A percentile compares a stretch with the other conserved stretches of the same genome.
These are phyloP conservation scores for Acleris holmiana DNA, from an alignment of 2,888 invertebrate species.

Conservation along the genomic window DNA sequence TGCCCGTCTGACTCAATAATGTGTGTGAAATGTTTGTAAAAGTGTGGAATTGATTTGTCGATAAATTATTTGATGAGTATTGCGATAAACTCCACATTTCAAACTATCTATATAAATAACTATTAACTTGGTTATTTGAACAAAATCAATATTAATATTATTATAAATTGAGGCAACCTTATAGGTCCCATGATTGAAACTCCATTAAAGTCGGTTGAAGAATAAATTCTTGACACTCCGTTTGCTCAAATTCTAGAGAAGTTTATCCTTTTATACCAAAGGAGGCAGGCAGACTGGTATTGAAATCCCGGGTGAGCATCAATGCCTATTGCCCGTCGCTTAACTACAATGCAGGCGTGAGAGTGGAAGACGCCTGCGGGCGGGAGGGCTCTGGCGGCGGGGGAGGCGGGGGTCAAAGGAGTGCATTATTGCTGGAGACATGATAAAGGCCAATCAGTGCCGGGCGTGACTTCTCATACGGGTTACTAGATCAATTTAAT, in stretches of 20 bases:
- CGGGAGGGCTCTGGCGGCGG: conserved; percentile 43
- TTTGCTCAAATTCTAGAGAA: conserved; percentile 60
- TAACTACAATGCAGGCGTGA: conserved; percentile 60
- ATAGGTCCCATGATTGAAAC: conserved; percentile 8
- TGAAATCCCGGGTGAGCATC: conserved; percentile 79
- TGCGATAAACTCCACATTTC: too few relatives aligned
- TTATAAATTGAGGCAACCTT: too few relatives aligned
- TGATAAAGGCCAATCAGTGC: conserved; percentile 43
- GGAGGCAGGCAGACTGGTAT: conserved; percentile 74
- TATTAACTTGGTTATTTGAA: too few relatives aligned
- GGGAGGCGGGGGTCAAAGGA: conserved; percentile 58
- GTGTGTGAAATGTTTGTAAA: background rate
- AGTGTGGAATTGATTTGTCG: background rate
- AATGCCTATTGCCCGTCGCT: conserved; percentile 82
- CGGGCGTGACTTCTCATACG: conserved; percentile 32
- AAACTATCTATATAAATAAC: too few relatives aligned
- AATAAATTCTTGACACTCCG: conserved; percentile 47
- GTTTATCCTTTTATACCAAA: conserved; percentile 75
- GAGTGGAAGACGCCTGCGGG: conserved; percentile 45
- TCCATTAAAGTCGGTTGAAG: conserved; percentile 1
- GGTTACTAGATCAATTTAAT: conserved; percentile 24
- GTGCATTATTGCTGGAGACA: conserved; percentile 62
- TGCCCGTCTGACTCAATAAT: conserved; percentile 12
- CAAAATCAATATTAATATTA: too few relatives aligned
- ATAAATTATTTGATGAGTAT: too few relatives aligned